Conservation (phyloP, 2,113 vertebrate species). For the Caretta caretta region DNA sequence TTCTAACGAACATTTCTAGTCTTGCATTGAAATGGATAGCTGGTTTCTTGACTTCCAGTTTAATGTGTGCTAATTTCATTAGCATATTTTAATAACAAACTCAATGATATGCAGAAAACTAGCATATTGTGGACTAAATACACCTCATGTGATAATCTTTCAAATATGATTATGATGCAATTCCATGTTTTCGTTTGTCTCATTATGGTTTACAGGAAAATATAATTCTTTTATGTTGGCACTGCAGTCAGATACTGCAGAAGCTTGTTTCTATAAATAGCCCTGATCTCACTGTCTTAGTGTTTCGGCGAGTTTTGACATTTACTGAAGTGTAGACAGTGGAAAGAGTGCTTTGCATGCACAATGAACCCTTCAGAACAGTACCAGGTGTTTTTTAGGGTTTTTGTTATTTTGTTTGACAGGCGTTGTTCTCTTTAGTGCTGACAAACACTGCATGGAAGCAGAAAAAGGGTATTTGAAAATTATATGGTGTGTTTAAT, state of each 20-base stretch:
- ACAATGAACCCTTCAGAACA: not conserved
- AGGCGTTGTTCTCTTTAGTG: not conserved
- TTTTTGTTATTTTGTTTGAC: rapidly evolving
- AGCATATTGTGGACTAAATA: rapidly evolving
- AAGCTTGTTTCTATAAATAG: slow-evolving; percentile 51
- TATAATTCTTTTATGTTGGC: not conserved
- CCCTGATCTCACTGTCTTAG: slow-evolving; percentile 22
- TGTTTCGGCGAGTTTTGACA: not conserved
- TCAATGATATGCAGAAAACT: not conserved
- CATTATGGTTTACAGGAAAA: not conserved
- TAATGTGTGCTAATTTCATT: not conserved
- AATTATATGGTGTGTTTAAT: rapidly evolving
- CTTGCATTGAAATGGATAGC: not conserved
- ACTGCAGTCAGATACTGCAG: slow-evolving; percentile 65
- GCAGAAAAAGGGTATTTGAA: not conserved
- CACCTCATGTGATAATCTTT: not conserved
- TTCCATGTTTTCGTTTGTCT: rapidly evolving
- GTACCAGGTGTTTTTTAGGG: rapidly evolving
- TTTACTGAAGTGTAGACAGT: slow-evolving; percentile 23
- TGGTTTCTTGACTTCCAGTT: not conserved
- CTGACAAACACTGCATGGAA: rapidly evolving
- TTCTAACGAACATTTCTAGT: not conserved
- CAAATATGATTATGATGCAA: rapidly evolving
- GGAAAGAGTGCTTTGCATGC: not conserved
- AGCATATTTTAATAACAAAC: not conserved